Conservation (phyloP, 2,797 vertebrate species). For the Salarias fasciatus region DNA sequence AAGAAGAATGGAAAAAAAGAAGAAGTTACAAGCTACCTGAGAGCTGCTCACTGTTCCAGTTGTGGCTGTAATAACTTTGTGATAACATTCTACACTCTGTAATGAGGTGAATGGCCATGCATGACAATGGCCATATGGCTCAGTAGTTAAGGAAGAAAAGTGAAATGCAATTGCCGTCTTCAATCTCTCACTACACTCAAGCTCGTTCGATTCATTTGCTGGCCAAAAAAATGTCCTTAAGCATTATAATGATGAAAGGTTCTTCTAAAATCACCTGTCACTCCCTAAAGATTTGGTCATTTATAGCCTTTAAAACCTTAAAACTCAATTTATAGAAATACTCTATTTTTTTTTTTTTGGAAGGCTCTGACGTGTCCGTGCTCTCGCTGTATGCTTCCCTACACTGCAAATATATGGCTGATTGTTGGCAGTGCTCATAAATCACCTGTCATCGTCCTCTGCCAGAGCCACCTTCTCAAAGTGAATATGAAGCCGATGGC, state of each 20-base stretch:
- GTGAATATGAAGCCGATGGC: slow-evolving; percentile 92
- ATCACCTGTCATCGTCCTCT: slow-evolving; percentile 96
- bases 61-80: slow-evolving; percentile 63
- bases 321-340: slow-evolving; percentile 36
- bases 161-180: slow-evolving; percentile 64
- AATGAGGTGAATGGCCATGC: slow-evolving; percentile 68
- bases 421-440: slow-evolving; percentile 35
- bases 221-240: slow-evolving; percentile 58
- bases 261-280: slow-evolving; percentile 59
- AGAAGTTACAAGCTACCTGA: slow-evolving; percentile 46
- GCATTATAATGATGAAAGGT: slow-evolving; percentile 67
- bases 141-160: slow-evolving; percentile 61
- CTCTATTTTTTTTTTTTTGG: slow-evolving; percentile 2
- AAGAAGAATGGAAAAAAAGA: slow-evolving; percentile 40
- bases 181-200: slow-evolving; percentile 56
- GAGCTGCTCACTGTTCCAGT: slow-evolving; percentile 51
- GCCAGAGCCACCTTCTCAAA: slow-evolving; percentile 98
- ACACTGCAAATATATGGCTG: background rate
- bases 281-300: slow-evolving; percentile 59
- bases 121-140: slow-evolving; percentile 62
- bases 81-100: slow-evolving; percentile 56
- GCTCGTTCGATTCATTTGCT: slow-evolving; percentile 63
- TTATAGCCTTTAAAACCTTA: slow-evolving; percentile 49
- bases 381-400: background rate
- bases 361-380: too few relatives aligned